Evolutionary conservation across 2,113 vertebrate species (phyloP).

Genomic region (Chlorodrepanis virens): DNA sequence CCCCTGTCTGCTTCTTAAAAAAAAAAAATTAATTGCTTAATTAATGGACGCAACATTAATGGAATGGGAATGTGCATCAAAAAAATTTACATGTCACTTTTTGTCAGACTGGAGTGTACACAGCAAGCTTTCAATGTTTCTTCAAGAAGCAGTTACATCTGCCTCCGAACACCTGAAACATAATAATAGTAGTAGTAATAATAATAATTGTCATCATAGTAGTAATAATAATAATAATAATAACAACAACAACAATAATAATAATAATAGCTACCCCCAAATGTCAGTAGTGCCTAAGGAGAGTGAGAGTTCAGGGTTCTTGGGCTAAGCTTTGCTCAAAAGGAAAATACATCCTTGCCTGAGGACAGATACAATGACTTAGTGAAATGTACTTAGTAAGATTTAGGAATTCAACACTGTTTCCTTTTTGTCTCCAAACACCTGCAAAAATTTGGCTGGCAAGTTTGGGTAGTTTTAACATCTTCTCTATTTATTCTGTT

Average conservation of each 20-base stretch:
- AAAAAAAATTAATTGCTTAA: background rate
- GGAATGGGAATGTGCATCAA: background rate
- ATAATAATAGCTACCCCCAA: background rate
- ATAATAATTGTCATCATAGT: background rate
- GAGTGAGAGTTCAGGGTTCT: background rate
- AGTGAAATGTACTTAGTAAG: background rate
- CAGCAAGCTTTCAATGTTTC: background rate
- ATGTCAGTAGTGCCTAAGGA: background rate
- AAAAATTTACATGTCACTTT: background rate
- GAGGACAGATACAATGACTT: background rate
- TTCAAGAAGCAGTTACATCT: background rate
- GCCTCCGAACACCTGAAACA: background rate
- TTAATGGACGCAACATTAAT: background rate
- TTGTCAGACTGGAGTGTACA: background rate
- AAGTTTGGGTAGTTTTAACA: background rate
- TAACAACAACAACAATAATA: no score
- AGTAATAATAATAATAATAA: no score
- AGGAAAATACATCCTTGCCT: background rate
- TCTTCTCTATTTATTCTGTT: background rate
- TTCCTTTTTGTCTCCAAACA: background rate
- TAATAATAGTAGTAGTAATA: background rate
- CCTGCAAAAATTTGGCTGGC: background rate
- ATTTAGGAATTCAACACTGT: background rate
- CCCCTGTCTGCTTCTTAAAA: background rate
- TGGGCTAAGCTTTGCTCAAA: background rate